Base-by-base conservation (phyloP, 2,797 vertebrate genomes). In the Myiotriccus ornatus region DNA sequence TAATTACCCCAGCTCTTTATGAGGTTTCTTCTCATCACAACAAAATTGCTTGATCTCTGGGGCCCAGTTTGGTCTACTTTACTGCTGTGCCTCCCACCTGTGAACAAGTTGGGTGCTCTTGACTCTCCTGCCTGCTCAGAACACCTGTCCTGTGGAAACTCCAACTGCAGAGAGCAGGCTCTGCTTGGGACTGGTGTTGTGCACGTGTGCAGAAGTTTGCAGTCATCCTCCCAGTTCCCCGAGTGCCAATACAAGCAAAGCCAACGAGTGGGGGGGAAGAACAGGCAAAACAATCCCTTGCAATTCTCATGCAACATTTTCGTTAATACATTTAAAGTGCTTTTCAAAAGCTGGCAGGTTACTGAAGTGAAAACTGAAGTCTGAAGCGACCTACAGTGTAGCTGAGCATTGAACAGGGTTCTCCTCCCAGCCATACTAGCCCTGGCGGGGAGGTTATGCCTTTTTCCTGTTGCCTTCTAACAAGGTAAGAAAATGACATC, bases 141-240 rank as follows among this genome's bases (percentile, higher is more conserved):
- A 77, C 25, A 35, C 50, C n/a, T 28, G 1, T 8, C 11, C 49
- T 25, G n/a, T 5, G 7, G 64, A 56, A 84, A 56, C 37, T 17
- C 41, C 76, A 24, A 0, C 32, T 46, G 35, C 68, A 65, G 34
- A 46, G 43, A 39, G 6, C 12, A 50, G 52, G 47, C 64, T 80
- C 35, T 52, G 64, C 41, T 47, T 0, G 0, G 52, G 68, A 32
- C 34, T 63, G 67, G 34, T 0, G 0, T 0, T 49, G 9, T 63
- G 37, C 0, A 0, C 10, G 1, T 14, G 34, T 16, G 25, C n/a
- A 44, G 68, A 69, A 83, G 69, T 44, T 74, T 15, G 3, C 32
- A 56, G 37, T 23, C 41, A 59, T 34, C 35, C 11, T 69, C 39
- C 60, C 47, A 60, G 34, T 53, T 83, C 43, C 60, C 35, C 1